phyloP scores from a whole-genome alignment of 2,888 invertebrate species.

The Galerucella nymphaeae region DNA sequence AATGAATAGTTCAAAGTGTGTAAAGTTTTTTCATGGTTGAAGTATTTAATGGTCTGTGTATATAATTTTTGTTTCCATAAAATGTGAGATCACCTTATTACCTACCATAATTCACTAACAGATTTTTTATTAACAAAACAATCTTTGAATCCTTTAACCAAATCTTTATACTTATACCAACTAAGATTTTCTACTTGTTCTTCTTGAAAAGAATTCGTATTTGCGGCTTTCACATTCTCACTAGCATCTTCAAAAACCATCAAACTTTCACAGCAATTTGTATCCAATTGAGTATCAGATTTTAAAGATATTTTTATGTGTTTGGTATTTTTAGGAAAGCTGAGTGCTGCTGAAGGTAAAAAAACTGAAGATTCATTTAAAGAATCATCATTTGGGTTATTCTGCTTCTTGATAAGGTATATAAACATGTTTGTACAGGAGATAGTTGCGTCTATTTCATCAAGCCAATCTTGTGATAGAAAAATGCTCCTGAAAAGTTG shows the following conservation, averaged over 20 bases:
- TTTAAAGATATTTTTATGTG: slow-evolving; percentile 54
- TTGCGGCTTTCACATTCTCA: not conserved
- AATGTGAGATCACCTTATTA: slow-evolving; percentile 48
- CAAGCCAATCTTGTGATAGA: slow-evolving; percentile 55
- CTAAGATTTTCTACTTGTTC: slow-evolving; percentile 44
- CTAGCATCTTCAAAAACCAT: slow-evolving; percentile 54
- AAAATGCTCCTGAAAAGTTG: slow-evolving; percentile 51
- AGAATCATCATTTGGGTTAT: slow-evolving; percentile 5
- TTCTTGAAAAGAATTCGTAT: slow-evolving; percentile 19
- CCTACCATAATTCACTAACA: slow-evolving; percentile 69
- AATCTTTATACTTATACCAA: slow-evolving; percentile 70
- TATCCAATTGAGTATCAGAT: slow-evolving; percentile 45
- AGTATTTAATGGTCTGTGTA: too few species aligned
- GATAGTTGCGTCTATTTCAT: slow-evolving; percentile 48
- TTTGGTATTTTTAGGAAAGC: slow-evolving; percentile 50
- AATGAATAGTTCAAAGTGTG: too few species aligned
- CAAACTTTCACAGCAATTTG: slow-evolving; percentile 58
- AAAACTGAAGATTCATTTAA: slow-evolving; percentile 57
- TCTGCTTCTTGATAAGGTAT: slow-evolving; percentile 47
- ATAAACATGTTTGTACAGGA: slow-evolving; percentile 55
- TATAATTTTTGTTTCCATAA: too few species aligned
- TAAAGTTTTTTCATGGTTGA: too few species aligned
- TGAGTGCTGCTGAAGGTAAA: slow-evolving; percentile 58
- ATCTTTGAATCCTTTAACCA: slow-evolving; percentile 72
- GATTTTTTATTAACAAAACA: slow-evolving; percentile 69